Conservation (phyloP, 2,113 vertebrate species). For the Entomyzon cyanotis region DNA sequence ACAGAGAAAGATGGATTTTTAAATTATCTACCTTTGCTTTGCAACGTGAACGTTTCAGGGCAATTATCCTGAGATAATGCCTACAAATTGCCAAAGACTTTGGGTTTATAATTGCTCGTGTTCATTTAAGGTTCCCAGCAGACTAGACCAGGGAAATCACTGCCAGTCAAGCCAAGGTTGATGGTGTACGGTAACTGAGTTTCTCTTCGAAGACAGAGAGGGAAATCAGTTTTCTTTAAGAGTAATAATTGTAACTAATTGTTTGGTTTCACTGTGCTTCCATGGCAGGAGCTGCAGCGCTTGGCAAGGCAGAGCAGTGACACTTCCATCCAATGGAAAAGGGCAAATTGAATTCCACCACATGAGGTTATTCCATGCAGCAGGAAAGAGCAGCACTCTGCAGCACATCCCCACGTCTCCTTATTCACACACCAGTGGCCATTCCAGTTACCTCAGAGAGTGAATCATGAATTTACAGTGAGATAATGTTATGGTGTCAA, state of each 20-base stretch:
- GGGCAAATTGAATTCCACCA: neutral
- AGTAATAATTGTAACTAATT: slow-evolving; percentile 73
- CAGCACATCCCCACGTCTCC: neutral
- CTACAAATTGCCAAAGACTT: slow-evolving; percentile 82
- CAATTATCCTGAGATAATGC: slow-evolving; percentile 85
- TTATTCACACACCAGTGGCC: neutral
- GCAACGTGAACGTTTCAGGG: slow-evolving; percentile 77
- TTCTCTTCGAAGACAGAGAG: slow-evolving; percentile 69
- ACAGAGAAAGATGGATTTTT: slow-evolving; percentile 80
- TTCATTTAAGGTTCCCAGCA: slow-evolving; percentile 83
- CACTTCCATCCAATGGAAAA: neutral
- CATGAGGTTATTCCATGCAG: neutral
- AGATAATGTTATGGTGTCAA: neutral
- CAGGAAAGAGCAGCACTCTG: neutral
- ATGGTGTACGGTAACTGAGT: slow-evolving; percentile 74
- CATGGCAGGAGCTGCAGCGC: slow-evolving; percentile 24
- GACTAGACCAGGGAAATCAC: slow-evolving; percentile 75
- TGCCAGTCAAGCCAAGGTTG: slow-evolving; percentile 75
- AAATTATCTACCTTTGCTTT: slow-evolving; percentile 83
- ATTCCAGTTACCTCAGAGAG: neutral
- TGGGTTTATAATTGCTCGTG: slow-evolving; percentile 80
- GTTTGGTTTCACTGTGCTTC: slow-evolving; percentile 54
- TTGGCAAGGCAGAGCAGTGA: neutral
- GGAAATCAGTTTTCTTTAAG: slow-evolving; percentile 71
- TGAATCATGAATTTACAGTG: neutral